Base-by-base conservation (phyloP, 2,888 invertebrate species). In the Rhagonycha lutea region DNA sequence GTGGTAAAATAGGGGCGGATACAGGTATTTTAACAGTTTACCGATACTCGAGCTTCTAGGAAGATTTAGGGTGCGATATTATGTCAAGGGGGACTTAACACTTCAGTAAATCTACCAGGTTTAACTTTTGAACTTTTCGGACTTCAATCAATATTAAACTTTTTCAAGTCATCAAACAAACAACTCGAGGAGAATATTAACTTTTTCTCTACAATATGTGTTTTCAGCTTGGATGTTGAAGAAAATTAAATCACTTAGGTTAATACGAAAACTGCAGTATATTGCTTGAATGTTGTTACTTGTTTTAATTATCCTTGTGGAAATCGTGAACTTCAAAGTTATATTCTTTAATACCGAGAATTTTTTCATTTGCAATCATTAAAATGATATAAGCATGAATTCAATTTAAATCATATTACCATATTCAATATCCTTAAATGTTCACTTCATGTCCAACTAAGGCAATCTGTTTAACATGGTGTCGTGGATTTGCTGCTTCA, bases 51-150 rank as follows among this genome's bases (percentile, higher is more conserved):
- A 68, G 67, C 60, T 72, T 67, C 68, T 72, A 68, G 47, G 65
- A 72, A 72, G 72, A 72, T 72, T 72, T 72, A 72, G 72, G 72
- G 68, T 72, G 71, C 68, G 68, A 68, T 68, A 68, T 68, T 68
- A 68, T 61, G 72, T 72, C 72, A 72, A 68, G 72, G 68, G 72
- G 61, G 61, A 61, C 68, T 68, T 72, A 72, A 61, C 72, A 68
- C 72, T 72, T 72, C 61, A 61, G 26, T 68, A 72, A 72, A 72
- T 68, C 68, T 72, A 68, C 68, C 23, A 18, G 14, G 68, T 61
- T 72, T 61, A 32, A 71, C 65, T 72, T 72, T 63, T 60, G 62
- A 70, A 63, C 63, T 70, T 68, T 70, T 72, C 65, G 32, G 65
- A 68, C 70, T 65, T 71, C 63, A 72, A 68, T 72, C 72, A 72